Conservation (phyloP, 2,888 invertebrate genomes). For the Nudaria mundana region DNA sequence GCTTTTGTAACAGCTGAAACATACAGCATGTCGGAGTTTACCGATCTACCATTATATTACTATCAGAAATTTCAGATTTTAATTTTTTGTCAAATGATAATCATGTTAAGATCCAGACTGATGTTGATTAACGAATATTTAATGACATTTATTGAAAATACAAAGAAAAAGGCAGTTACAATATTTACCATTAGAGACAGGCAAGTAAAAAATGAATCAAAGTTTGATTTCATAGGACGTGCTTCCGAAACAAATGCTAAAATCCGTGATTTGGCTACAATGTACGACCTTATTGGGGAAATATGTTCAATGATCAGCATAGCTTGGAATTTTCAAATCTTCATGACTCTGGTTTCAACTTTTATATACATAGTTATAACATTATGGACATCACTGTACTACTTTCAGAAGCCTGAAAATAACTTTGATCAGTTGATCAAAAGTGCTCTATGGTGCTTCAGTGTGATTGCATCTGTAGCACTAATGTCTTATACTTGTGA, state of each 20-base stretch:
- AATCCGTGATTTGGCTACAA: constrained; percentile 47
- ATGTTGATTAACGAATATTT: constrained; percentile 44
- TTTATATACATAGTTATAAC: constrained; percentile 53
- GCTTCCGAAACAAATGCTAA: constrained; percentile 38
- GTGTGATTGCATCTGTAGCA: constrained; percentile 40
- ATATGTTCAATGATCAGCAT: constrained; percentile 45
- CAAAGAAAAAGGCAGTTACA: constrained; percentile 25
- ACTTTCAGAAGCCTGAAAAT: constrained; percentile 26
- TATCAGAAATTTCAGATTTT: constrained; percentile 49
- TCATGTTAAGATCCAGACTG: constrained; percentile 42
- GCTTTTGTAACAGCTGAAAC: constrained; percentile 26
- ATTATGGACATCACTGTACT: constrained; percentile 51
- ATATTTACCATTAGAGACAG: constrained; percentile 37
- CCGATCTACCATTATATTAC: constrained; percentile 34
- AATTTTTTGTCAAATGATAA: constrained; percentile 44
- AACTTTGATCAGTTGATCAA: constrained; percentile 33
- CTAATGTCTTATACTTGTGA: constrained; percentile 52
- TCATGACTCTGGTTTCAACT: constrained; percentile 53
- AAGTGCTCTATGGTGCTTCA: constrained; percentile 43
- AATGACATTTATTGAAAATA: constrained; percentile 38
- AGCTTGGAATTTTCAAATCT: constrained; percentile 57
- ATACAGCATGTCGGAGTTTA: constrained; percentile 16
- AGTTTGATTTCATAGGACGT: constrained; percentile 37
- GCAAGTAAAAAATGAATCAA: constrained; percentile 23
- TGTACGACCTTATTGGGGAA: constrained; percentile 49